Percentiles rank a stretch among this genome's conserved stretches.
Evolutionary conservation across 1,140 invertebrate genomes (phyloP).

Genomic region (Rhizoglyphus robini): DNA sequence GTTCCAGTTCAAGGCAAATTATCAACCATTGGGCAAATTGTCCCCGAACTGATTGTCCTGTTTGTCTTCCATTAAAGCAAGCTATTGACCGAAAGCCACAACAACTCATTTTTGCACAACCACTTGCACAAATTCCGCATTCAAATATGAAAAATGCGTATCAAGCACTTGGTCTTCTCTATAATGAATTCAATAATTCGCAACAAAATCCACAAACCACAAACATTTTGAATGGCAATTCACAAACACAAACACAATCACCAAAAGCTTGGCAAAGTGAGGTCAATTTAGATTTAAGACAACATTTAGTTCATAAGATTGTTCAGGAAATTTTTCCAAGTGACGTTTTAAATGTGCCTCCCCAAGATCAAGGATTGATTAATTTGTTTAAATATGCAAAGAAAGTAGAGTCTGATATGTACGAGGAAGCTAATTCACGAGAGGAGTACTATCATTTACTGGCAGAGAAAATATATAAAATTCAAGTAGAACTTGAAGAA

Average conservation of each 20-base stretch:
- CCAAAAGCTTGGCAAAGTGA: constrained; percentile 81
- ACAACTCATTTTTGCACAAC: no score
- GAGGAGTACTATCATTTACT: constrained; percentile 96
- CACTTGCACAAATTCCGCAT: no score
- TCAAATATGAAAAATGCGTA: no score
- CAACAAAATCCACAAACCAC: no score
- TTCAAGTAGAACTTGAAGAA: constrained; percentile 88
- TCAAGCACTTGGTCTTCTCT: no score
- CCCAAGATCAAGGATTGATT: constrained; percentile 88
- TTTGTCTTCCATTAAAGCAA: constrained; percentile 92
- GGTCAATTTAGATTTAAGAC: constrained; percentile 88
- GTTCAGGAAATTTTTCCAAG: constrained; percentile 98
- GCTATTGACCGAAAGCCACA: constrained; percentile 58
- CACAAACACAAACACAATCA: constrained; percentile 24
- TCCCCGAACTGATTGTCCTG: constrained; percentile 80
- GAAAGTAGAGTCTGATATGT: constrained; percentile 99
- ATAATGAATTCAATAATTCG: no score
- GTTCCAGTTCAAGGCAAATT: constrained; percentile 94
- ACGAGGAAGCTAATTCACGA: constrained; percentile 87
- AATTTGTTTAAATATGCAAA: constrained; percentile 94
- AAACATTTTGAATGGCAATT: no score
- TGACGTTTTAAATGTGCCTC: constrained; percentile 58
- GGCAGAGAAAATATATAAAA: constrained; percentile 99
- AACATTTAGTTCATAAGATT: constrained; percentile 96
- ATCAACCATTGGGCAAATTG: constrained; percentile 99